A percentile compares a stretch with the other conserved stretches of the same genome.
Evolutionary conservation across 2,113 vertebrate genomes (phyloP).

Genomic region (Ariopsis seemanni): DNA sequence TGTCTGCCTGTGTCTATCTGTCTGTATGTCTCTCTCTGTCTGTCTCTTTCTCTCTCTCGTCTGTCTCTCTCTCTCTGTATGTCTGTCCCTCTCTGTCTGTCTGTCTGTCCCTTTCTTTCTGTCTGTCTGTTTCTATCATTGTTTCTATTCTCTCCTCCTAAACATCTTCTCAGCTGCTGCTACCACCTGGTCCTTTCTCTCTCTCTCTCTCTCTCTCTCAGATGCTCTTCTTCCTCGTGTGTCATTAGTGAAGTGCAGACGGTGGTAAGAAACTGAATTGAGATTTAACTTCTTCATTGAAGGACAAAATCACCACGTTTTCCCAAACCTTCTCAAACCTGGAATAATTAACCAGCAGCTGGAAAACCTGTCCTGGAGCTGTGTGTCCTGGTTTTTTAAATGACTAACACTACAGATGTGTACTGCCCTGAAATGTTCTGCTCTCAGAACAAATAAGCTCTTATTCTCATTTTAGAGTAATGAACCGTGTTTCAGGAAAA

Average conservation of each 20-base stretch:
- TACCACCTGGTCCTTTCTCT: background rate
- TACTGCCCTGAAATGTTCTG: background rate
- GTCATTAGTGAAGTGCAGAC: background rate
- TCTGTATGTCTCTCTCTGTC: too few species aligned
- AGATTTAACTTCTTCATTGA: background rate
- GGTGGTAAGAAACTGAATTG: background rate
- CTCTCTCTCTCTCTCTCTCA: background rate
- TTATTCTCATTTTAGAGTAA: background rate
- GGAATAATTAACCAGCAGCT: slow-evolving; percentile 15
- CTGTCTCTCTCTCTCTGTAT: too few species aligned
- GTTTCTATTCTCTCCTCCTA: background rate
- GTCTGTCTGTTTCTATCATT: background rate
- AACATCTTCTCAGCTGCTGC: background rate
- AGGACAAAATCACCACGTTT: background rate
- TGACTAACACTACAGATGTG: background rate
- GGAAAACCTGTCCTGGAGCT: background rate
- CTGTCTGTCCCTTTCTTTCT: too few species aligned
- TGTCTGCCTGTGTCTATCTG: too few species aligned
- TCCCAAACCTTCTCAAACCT: background rate
- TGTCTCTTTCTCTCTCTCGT: too few species aligned
- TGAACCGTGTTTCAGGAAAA: background rate
- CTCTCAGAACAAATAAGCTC: background rate
- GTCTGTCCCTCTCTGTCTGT: too few species aligned
- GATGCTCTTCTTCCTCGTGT: background rate
- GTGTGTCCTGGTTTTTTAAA: background rate